A percentile compares a stretch with the other conserved stretches of the same genome.
Conservation (phyloP, 2,888 invertebrate genomes). For the Panorpa germanica region DNA sequence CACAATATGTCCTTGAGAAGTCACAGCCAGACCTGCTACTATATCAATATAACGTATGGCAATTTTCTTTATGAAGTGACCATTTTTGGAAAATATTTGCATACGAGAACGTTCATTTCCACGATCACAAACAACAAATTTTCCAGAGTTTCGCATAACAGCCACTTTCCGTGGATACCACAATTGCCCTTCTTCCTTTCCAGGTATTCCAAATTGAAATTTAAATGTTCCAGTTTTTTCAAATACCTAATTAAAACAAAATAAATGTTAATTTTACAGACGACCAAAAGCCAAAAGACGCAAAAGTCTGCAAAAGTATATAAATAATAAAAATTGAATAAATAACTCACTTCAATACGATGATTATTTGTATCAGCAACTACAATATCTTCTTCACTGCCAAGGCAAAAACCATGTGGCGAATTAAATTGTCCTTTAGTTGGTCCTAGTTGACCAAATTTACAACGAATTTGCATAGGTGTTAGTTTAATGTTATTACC, state of each 20-base stretch:
- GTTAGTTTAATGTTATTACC: too few species aligned
- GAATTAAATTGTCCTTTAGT: constrained; percentile 91
- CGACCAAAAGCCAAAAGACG: too few species aligned
- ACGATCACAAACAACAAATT: constrained; percentile 93
- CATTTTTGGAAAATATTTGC: constrained; percentile 93
- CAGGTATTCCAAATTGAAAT: constrained; percentile 86
- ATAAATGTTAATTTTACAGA: constrained; percentile 4
- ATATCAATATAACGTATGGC: constrained; percentile 74
- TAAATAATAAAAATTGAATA: constrained; percentile 6
- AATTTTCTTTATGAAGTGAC: constrained; percentile 90
- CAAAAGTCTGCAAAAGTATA: constrained; percentile 1
- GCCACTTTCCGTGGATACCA: constrained; percentile 97
- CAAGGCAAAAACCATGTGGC: constrained; percentile 92
- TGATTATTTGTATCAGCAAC: constrained; percentile 96
- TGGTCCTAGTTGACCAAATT: constrained; percentile 86
- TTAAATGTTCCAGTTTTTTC: constrained; percentile 86
- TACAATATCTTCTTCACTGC: constrained; percentile 87
- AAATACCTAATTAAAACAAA: constrained; percentile 44
- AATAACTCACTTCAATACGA: constrained; percentile 55
- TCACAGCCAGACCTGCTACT: constrained; percentile 87
- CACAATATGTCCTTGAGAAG: constrained; percentile 80
- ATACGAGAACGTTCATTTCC: constrained; percentile 91
- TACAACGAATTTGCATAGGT: constrained; percentile 76
- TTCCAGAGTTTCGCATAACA: constrained; percentile 69
- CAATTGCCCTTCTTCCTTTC: constrained; percentile 88